Percentiles rank a stretch among this genome's conserved stretches.
phyloP scores from a whole-genome alignment of 2,113 vertebrate species.

The Epinephelus cyanopodus region DNA sequence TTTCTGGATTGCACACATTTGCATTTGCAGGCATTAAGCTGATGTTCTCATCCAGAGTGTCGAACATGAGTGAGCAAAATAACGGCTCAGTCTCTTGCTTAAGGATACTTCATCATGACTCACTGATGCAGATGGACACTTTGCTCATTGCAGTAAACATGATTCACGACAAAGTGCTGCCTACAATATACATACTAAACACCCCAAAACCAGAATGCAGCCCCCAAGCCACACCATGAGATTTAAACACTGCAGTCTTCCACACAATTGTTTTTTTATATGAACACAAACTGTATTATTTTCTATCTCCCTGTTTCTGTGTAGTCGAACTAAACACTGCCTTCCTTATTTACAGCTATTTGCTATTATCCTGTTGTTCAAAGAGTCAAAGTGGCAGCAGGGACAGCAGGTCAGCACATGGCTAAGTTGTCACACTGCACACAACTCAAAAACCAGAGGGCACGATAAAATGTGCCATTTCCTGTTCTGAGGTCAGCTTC shows the following conservation, averaged over 20 bases:
- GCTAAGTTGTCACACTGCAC: slow-evolving; percentile 29
- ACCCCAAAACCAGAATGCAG: neutral
- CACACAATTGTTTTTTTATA: neutral
- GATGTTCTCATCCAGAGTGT: slow-evolving; percentile 25
- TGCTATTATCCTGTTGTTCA: neutral
- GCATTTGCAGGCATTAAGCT: slow-evolving; percentile 17
- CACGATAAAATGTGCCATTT: slow-evolving; percentile 7
- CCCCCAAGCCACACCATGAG: neutral
- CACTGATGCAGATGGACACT: slow-evolving; percentile 11
- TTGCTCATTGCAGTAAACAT: neutral
- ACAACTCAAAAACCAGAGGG: slow-evolving; percentile 7
- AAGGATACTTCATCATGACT: slow-evolving; percentile 28
- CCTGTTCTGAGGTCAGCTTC: slow-evolving; percentile 33
- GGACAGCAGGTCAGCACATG: slow-evolving; percentile 16
- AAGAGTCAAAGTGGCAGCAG: slow-evolving; percentile 20
- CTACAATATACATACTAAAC: slow-evolving; percentile 9
- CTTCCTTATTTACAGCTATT: neutral
- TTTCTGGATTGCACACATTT: slow-evolving; percentile 6
- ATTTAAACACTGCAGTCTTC: neutral
- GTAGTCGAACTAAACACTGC: neutral
- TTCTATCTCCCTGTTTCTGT: neutral
- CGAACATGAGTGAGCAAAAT: slow-evolving; percentile 17
- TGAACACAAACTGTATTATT: neutral
- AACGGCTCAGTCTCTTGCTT: slow-evolving; percentile 9
- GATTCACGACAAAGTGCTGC: slow-evolving; percentile 23